Conservation (phyloP, 2,797 vertebrate genomes). For the Dallia pectoralis region DNA sequence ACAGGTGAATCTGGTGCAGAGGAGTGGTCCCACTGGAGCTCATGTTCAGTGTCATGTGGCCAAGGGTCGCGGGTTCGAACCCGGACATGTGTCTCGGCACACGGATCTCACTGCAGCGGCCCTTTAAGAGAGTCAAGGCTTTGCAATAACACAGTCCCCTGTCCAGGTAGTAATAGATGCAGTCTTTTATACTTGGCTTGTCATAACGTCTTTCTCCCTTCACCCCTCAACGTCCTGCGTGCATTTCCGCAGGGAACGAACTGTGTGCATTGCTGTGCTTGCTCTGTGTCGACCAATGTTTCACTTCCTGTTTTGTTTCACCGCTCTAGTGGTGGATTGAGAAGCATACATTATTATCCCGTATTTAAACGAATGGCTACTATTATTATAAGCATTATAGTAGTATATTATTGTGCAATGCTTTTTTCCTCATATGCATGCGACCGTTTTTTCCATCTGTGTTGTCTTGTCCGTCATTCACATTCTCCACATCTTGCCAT, state of each 20-base stretch:
- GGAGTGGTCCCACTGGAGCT: constrained; percentile 99
- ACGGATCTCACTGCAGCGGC: constrained; percentile 99
- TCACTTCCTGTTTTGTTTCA: constrained; percentile 9
- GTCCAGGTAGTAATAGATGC: constrained; percentile 99
- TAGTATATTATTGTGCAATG: constrained; percentile 23
- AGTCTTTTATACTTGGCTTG: constrained; percentile 77
- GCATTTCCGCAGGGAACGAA: background rate
- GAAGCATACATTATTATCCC: constrained; percentile 34
- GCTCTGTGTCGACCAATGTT: constrained; percentile 58
- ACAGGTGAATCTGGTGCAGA: constrained; percentile 99
- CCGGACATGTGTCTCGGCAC: constrained; percentile 99
- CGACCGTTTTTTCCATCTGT: constrained; percentile 45
- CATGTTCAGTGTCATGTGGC: constrained; percentile 99
- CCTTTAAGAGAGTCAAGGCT: constrained; percentile 99
- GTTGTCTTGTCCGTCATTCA: constrained; percentile 52
- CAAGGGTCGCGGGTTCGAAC: constrained; percentile 99
- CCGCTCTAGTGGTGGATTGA: constrained; percentile 33
- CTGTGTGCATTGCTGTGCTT: constrained; percentile 42
- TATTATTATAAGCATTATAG: constrained; percentile 32
- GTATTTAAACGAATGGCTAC: constrained; percentile 2
- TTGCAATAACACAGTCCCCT: constrained; percentile 99
- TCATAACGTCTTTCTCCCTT: constrained; percentile 50
- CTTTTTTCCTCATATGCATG: constrained; percentile 49
- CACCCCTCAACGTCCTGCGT: constrained; percentile 42
- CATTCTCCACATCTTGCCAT: constrained; percentile 52